Base-by-base conservation (phyloP, 2,113 vertebrate genomes). In the Gracilinanus agilis region DNA sequence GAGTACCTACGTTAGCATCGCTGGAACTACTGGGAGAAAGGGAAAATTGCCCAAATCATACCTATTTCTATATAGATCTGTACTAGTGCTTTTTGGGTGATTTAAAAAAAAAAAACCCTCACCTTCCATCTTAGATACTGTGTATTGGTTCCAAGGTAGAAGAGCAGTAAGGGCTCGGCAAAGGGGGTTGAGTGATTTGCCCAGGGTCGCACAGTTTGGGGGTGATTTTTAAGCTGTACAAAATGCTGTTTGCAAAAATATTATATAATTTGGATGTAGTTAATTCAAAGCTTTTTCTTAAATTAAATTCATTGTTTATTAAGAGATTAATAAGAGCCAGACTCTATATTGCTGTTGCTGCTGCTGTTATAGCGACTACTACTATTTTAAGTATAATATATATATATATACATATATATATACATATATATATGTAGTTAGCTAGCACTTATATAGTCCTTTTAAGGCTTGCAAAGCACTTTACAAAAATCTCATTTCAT, bases 281-380 rank as follows among this genome's bases (percentile, higher is more conserved):
- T 92, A 93, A 94, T 55, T 93, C 9, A 55, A 90, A 96, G 49
- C n/a, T 61, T 91, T 92, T 94, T 23, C 91, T 92, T 40, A 16
- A 83, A 40, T 83, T 83, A 16, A 83, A 40, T 83, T 19, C 19
- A n/a, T 83, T 83, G n/a, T 83, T 75, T n/a, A n/a, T 75, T 16
- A 75, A 75, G 9, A 19, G 13, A 13, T n/a, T n/a, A 16, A 4
- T n/a, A 75, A 83, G 40, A 83, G 40, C 16, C n/a, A 40, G n/a
- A 83, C 67, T 11, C 19, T 40, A 23, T 40, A 21, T 40, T 83
- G 16, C 6, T 40, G 19, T 1, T 83, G 67, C n/a, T 40, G 6
- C 19, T 21, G 34, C 16, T 40, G 49, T 49, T 49, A 49, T 49
- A 49, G 49, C n/a, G n/a, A n/a, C n/a, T n/a, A n/a, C n/a, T n/a